Evolutionary conservation across 2,888 invertebrate species (phyloP), one percentile per base, ranked within the genome.

Genomic region (Idaea straminata): DNA sequence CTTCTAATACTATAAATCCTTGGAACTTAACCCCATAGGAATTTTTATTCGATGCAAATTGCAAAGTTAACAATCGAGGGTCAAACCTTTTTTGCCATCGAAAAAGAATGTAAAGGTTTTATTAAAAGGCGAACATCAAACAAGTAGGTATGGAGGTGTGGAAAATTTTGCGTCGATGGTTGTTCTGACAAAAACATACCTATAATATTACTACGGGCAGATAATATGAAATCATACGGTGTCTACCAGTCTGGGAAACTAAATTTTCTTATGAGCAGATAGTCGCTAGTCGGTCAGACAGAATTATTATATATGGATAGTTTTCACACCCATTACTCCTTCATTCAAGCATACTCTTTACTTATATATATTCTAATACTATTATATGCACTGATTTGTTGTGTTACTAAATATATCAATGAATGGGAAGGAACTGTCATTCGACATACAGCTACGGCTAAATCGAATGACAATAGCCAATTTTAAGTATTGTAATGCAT

Each of bases 11-110:
- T 5, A 47, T 47, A 47, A 47, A 47, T 47, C 47, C 47, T 10
- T 47, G 10, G 47, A 47, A 47, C 10, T 47, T 47, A 7, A 47
- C 47, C 47, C 47, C 47, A 47, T 47, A 10, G 47, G 47, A 47
- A 47, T 47, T 47, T 47, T 47, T 47, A 47, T 47, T 47, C 47
- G 47, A 47, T 47, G 47, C 47, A 47, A 47, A 47, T 47, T 47
- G 47, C 47, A 47, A 47, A 47, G 47, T 47, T 47, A 47, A 47
- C 47, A 47, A 47, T 47, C 47, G 10, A 47, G 47, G 47, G 47
- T 47, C 47, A 47, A 47, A 47, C 47, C 36, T 36, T 36, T n/a
- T 36, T 36, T 36, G 36, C 5, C 6, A 36, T 36, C 47, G 47
- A 47, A 47, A 47, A 47, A 47, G 47, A 13, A 47, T 13, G 47